phyloP scores from a whole-genome alignment of 1,140 invertebrate genomes.

The Drosophila malerkotliana region DNA sequence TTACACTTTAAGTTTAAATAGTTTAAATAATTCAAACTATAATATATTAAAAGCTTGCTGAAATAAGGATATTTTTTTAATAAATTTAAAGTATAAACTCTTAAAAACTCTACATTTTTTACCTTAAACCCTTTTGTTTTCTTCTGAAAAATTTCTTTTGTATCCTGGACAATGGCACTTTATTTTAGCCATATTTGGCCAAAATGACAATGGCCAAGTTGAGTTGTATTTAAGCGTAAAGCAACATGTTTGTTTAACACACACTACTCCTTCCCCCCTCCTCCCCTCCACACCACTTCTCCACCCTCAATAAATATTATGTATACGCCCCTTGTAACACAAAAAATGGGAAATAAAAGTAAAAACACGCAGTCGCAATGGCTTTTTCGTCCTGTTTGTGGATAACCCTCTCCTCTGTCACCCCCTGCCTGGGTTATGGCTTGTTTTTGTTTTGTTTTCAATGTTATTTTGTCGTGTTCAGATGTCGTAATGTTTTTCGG shows the following conservation, averaged over 20 bases:
- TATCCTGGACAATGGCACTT: conserved; percentile 19
- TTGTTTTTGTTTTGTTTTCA: conserved; percentile 41
- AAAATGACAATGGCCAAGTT: conserved; percentile 62
- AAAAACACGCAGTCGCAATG: conserved; percentile 10
- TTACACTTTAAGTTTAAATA: background rate
- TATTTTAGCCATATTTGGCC: conserved; percentile 46
- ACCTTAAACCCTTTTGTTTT: background rate
- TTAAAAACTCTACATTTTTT: too few species aligned
- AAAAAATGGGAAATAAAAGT: too few species aligned
- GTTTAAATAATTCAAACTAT: background rate
- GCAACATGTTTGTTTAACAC: conserved; percentile 58
- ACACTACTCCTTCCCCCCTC: background rate
- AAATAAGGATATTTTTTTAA: background rate
- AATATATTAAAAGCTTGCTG: background rate
- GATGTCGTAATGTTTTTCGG: conserved; percentile 64
- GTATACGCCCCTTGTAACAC: conserved; percentile 42
- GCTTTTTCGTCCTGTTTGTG: background rate
- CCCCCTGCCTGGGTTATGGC: conserved; percentile 27
- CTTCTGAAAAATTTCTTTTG: background rate
- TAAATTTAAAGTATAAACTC: background rate
- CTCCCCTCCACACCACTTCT: background rate
- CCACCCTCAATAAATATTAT: conserved; percentile 16
- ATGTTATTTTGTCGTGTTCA: conserved; percentile 63
- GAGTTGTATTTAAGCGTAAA: conserved; percentile 72
- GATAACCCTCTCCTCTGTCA: background rate